A percentile compares a stretch with the other conserved stretches of the same genome.
Evolutionary conservation across 1,140 invertebrate species (phyloP).

Genomic region (Heliothis subflexa): DNA sequence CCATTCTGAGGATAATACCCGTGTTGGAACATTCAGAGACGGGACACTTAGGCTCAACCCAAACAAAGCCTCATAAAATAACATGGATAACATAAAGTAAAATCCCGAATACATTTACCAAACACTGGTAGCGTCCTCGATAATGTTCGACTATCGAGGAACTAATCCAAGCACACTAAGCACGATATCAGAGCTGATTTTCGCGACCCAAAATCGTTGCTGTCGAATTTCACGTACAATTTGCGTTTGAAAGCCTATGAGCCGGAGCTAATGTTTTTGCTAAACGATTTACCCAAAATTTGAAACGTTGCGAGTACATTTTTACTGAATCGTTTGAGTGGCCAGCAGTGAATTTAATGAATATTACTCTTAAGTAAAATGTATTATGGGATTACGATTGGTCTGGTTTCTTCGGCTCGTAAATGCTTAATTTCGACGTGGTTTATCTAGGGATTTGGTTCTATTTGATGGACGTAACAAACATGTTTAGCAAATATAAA

Average conservation of each 20-base stretch:
- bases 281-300: conserved; percentile 77
- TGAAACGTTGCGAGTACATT: conserved; percentile 71
- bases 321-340: conserved; percentile 62
- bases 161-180: conserved; percentile 55
- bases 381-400: neutral
- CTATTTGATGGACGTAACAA: neutral
- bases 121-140: conserved; percentile 39
- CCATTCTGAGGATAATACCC: conserved; percentile 14
- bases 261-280: conserved; percentile 81
- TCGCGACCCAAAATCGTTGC: conserved; percentile 57
- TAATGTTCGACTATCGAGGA: conserved; percentile 46
- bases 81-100: conserved; percentile 30
- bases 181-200: conserved; percentile 54
- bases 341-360: too few relatives aligned
- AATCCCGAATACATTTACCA: conserved; percentile 36
- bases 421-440: conserved; percentile 1
- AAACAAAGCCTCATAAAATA: conserved; percentile 36
- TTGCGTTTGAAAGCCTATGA: conserved; percentile 80
- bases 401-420: neutral
- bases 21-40: conserved; percentile 18
- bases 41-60: conserved; percentile 12
- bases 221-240: conserved; percentile 82
- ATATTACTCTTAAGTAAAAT: neutral
- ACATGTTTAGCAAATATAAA: neutral
- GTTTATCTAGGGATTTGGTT: neutral